Conservation (phyloP, 2,113 vertebrate genomes). For the Equus przewalskii region DNA sequence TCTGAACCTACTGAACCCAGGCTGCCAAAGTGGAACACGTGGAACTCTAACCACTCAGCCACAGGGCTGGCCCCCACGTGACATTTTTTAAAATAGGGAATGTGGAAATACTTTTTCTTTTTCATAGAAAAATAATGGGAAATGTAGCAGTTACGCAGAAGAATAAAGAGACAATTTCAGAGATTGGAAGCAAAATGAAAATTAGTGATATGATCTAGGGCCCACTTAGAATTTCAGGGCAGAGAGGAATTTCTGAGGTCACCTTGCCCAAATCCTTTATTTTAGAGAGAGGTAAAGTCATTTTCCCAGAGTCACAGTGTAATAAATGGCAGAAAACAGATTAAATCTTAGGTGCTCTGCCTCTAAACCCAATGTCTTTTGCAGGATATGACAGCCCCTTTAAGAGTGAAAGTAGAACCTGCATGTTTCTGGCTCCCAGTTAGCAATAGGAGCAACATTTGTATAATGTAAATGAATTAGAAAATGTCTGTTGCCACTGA, state of each 20-base stretch:
- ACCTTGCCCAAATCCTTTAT: slow-evolving; percentile 4
- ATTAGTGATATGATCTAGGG: background rate
- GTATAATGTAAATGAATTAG: slow-evolving; percentile 23
- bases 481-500: slow-evolving; percentile 26
- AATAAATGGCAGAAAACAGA: slow-evolving; percentile 33
- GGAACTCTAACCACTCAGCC: too few species aligned
- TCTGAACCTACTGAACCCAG: too few species aligned
- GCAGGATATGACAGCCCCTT: background rate
- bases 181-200: slow-evolving; percentile 41
- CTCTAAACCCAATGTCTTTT: slow-evolving; percentile 30
- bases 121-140: background rate
- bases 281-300: slow-evolving; percentile 30
- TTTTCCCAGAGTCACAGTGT: background rate
- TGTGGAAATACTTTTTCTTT: background rate
- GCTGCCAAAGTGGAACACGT: too few species aligned
- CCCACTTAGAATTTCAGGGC: slow-evolving; percentile 29
- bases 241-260: slow-evolving; percentile 21
- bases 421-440: background rate
- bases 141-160: background rate
- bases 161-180: background rate
- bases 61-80: too few species aligned
- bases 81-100: background rate
- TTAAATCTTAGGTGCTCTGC: background rate
- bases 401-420: background rate
- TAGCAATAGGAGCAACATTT: background rate